phyloP scores from a whole-genome alignment of 2,888 invertebrate species.

The Ommatoiulus sabulosus region DNA sequence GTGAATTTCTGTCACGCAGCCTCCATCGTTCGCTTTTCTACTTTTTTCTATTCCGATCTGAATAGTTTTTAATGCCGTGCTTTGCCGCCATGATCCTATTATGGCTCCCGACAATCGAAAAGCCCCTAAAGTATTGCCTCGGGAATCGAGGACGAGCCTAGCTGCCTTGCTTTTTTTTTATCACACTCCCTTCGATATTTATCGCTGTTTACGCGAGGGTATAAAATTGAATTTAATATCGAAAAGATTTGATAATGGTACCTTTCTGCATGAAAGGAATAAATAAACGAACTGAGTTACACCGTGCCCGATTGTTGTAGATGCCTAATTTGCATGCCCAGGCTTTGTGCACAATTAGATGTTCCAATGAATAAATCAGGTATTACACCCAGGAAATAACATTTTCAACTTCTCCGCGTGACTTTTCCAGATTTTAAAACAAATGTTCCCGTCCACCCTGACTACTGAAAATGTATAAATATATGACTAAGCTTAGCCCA shows the following conservation, averaged over 20 bases:
- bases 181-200: background rate
- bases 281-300: background rate
- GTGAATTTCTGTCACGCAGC: background rate
- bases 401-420: too few relatives aligned
- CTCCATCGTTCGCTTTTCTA: conserved; percentile 7
- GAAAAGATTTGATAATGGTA: background rate
- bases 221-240: conserved; percentile 2
- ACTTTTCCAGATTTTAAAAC: too few relatives aligned
- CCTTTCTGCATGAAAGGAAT: background rate
- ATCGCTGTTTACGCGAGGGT: background rate
- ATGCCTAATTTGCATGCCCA: background rate
- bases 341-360: too few relatives aligned
- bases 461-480: too few relatives aligned
- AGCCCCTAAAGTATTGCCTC: conserved; percentile 15
- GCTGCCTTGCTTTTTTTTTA: background rate
- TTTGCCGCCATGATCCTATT: conserved; percentile 34
- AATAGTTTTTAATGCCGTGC: conserved; percentile 28
- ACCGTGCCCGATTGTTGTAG: background rate
- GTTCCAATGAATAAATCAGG: too few relatives aligned
- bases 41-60: conserved; percentile 21
- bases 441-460: too few relatives aligned
- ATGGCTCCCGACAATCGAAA: background rate
- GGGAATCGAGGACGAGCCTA: conserved; percentile 1
- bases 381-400: too few relatives aligned
- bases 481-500: too few relatives aligned